Evolutionary conservation across 2,113 vertebrate genomes (phyloP).

Genomic region (Lophotis ruficrista): DNA sequence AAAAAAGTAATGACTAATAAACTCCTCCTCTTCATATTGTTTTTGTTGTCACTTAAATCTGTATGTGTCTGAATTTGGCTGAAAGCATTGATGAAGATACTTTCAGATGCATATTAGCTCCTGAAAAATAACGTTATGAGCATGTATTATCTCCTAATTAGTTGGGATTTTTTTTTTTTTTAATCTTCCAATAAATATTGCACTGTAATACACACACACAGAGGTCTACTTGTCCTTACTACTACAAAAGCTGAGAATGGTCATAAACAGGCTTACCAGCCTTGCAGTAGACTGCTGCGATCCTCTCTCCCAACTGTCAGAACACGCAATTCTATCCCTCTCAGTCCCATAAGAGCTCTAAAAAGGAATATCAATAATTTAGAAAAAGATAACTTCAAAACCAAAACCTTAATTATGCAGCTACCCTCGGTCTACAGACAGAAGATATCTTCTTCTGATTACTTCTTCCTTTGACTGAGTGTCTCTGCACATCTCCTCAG

Average conservation of each 20-base stretch:
- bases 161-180: not conserved
- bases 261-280: not conserved
- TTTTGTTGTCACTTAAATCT: not conserved
- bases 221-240: not conserved
- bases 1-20: not conserved
- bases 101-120: not conserved
- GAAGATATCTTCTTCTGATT: not conserved
- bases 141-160: not conserved
- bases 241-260: not conserved
- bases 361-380: not conserved
- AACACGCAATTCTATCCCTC: not conserved
- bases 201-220: not conserved
- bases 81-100: not conserved
- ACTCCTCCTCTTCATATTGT: not conserved
- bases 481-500: not conserved
- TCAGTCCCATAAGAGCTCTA: not conserved
- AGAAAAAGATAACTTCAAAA: not conserved
- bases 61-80: not conserved
- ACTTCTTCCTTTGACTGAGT: not conserved
- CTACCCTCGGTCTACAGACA: not conserved
- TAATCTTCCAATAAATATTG: not conserved
- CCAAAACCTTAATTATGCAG: not conserved
- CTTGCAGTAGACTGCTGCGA: not conserved
- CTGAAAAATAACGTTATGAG: not conserved
- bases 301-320: not conserved